Base-by-base conservation (phyloP, 1,140 invertebrate genomes). In the Himalopsyche phryganea region DNA sequence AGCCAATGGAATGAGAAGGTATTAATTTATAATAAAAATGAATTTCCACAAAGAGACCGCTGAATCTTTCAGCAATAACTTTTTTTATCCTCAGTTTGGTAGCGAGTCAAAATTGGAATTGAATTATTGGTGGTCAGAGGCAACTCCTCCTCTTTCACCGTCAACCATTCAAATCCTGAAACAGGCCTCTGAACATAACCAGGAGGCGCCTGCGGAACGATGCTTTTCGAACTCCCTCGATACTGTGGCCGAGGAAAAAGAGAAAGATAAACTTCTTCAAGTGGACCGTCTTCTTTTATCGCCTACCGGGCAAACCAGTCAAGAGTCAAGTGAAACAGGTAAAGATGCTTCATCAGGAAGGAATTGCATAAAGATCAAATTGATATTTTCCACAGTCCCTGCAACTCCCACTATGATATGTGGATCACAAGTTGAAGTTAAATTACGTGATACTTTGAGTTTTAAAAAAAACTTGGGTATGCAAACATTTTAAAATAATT, bases 111-210 rank as follows among this genome's bases (percentile, higher is more conserved):
- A 87, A 72, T 70, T 94, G 15, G 80, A 84, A 58, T 71, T 94
- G 40, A 89, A 94, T 70, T 94, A 94, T 72, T 88, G 87, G 78
- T 94, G 90, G 90, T 76, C 80, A 14, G 82, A 84, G 60, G 73
- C 74, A 1, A 68, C 69, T 0, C 67, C 71, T 0, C 73, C 76
- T 1, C 58, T 78, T 7, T 69, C 70, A 1, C 68, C 67, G 14
- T 60, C 66, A 0, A 41, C 58, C 2, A 65, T 68, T 19, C 49
- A 62, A 1, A 60, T 65, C 4, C 68, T 67, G 49, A 58, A 56
- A 44, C 35, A 48, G 32, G 0, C 60, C 56, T 1, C 67, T 65
- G 54, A 60, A 38, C n/a, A 14, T 14, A 20, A 20, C n/a, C 13
- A n/a, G 6, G 50, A 45, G 14, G 20, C 28, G 11, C 19, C 6